These are phyloP conservation scores for Zoanthus sociatus DNA, from an alignment of 92 coral and sea anemone species.

Conservation along the genomic window DNA sequence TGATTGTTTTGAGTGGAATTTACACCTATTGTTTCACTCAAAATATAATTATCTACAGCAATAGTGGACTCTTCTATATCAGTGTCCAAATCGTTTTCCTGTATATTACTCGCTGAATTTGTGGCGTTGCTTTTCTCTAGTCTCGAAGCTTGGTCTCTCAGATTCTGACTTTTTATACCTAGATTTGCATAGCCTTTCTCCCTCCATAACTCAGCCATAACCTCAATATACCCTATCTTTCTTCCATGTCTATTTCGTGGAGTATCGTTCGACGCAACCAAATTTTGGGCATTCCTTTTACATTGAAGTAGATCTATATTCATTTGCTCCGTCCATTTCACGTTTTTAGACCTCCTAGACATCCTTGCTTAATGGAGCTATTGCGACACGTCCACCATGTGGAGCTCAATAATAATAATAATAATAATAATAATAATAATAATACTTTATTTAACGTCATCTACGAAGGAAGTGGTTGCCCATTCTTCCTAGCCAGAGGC, in stretches of 20 bases:
- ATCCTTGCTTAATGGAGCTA: no score
- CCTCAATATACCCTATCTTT: conserved; percentile 44
- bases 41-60: background rate
- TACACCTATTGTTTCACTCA: background rate
- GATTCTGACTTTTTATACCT: conserved; percentile 15
- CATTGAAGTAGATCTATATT: conserved; percentile 31
- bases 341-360: background rate
- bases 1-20: background rate
- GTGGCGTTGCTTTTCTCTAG: conserved; percentile 6
- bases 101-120: background rate
- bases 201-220: conserved; percentile 44
- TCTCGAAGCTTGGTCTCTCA: conserved; percentile 18
- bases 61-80: background rate
- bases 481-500: no score
- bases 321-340: conserved; percentile 33
- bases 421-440: no score
- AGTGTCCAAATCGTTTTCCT: background rate
- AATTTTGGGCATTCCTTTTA: conserved; percentile 26
- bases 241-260: conserved; percentile 32
- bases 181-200: conserved; percentile 43
- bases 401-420: no score
- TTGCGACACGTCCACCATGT: no score
- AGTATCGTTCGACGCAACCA: conserved; percentile 38
- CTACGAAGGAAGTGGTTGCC: no score
- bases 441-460: no score